Conservation (phyloP, 2,888 invertebrate genomes). For the Elegia similella region DNA sequence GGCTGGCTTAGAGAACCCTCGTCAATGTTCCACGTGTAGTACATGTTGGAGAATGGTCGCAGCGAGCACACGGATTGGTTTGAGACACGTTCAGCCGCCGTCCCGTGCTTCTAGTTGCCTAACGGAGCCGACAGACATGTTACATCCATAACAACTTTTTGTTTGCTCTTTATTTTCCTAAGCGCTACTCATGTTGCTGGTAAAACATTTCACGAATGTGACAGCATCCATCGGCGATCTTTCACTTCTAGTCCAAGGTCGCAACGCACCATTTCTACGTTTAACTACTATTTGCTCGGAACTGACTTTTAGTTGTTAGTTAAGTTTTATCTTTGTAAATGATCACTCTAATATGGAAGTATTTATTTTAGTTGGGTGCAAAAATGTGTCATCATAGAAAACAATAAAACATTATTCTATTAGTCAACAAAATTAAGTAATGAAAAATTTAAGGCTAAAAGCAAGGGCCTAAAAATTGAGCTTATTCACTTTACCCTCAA, state of each 20-base stretch:
- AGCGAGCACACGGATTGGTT: constrained; percentile 61
- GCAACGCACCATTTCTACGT: background rate
- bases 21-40: constrained; percentile 62
- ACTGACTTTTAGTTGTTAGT: background rate
- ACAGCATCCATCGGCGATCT: constrained; percentile 28
- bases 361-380: too few relatives aligned
- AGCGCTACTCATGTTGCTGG: constrained; percentile 60
- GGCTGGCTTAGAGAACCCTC: constrained; percentile 41
- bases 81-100: constrained; percentile 56
- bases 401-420: too few relatives aligned
- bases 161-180: constrained; percentile 61
- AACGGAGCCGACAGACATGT: constrained; percentile 51
- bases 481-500: too few relatives aligned
- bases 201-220: constrained; percentile 30
- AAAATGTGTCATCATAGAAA: too few relatives aligned
- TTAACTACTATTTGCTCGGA: background rate
- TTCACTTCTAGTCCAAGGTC: constrained; percentile 25
- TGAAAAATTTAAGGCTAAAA: too few relatives aligned
- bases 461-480: too few relatives aligned
- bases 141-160: constrained; percentile 54
- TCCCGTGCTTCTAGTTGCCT: constrained; percentile 81
- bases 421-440: too few relatives aligned
- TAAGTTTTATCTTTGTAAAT: too few relatives aligned
- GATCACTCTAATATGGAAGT: too few relatives aligned
- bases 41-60: constrained; percentile 55